phyloP scores from a whole-genome alignment of 2,113 vertebrate species.

The Tichodroma muraria region DNA sequence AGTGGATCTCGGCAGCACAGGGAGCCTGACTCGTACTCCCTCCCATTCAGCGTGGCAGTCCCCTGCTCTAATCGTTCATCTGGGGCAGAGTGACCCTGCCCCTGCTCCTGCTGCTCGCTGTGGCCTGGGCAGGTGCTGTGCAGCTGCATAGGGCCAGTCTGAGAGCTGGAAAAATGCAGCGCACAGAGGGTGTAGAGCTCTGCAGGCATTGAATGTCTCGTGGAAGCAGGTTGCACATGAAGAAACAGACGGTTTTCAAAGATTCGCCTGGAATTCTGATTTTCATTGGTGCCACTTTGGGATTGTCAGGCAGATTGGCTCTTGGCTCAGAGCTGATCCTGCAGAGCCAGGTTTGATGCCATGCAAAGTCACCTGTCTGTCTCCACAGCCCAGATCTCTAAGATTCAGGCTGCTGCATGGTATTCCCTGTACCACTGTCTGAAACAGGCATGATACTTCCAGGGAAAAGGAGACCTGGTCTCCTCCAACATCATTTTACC shows the following conservation, averaged over 20 bases:
- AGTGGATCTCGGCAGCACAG: neutral
- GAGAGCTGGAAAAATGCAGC: neutral
- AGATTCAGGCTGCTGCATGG: neutral
- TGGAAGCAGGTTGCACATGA: neutral
- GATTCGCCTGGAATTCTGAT: neutral
- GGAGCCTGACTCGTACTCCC: neutral
- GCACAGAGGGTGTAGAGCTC: neutral
- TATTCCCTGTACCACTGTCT: neutral
- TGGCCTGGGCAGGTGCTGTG: neutral
- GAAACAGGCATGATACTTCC: neutral
- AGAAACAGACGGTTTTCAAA: neutral
- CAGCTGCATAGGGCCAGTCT: neutral
- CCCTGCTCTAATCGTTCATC: neutral
- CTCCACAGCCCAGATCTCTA: accelerated
- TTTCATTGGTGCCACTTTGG: neutral
- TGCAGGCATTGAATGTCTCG: accelerated
- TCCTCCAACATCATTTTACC: neutral
- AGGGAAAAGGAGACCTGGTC: neutral
- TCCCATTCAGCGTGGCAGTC: neutral
- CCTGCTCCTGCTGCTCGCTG: accelerated
- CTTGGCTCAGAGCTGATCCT: neutral
- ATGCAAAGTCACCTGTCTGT: neutral
- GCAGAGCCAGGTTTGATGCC: neutral
- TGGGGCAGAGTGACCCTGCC: neutral
- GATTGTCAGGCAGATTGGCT: neutral